phyloP scores from a whole-genome alignment of 2,888 invertebrate genomes.

The Cryptophagus acutangulus region DNA sequence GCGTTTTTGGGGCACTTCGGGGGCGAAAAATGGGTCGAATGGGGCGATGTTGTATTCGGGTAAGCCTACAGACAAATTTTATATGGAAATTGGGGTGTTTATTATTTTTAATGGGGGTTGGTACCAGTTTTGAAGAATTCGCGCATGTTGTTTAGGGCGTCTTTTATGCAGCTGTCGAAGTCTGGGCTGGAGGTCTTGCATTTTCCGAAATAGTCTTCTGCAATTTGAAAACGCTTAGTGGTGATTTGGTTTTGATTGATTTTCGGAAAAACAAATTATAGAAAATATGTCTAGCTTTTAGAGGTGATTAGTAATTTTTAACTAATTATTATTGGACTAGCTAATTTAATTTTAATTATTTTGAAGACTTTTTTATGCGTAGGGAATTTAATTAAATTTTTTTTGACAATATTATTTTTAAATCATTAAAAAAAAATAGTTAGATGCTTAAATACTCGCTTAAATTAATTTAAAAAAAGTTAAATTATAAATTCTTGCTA shows the following conservation, averaged over 20 bases:
- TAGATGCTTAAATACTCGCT: too few relatives aligned
- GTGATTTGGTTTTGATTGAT: too few relatives aligned
- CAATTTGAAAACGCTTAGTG: too few relatives aligned
- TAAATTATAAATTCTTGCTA: too few relatives aligned
- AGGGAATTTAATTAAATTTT: too few relatives aligned
- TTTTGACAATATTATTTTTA: too few relatives aligned
- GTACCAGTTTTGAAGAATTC: conserved; percentile 68
- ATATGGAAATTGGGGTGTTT: background rate
- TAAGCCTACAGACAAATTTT: conserved; percentile 54
- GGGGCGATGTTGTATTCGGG: conserved; percentile 67
- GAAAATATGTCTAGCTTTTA: background rate
- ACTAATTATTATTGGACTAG: too few relatives aligned
- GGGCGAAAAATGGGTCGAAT: conserved; percentile 74
- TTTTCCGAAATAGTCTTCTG: conserved; percentile 49
- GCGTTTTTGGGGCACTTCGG: conserved; percentile 60
- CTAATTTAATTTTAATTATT: background rate
- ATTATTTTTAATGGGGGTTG: conserved; percentile 1
- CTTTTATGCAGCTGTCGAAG: conserved; percentile 69
- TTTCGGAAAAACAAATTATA: background rate
- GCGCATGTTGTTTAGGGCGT: conserved; percentile 65
- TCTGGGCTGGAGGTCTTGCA: conserved; percentile 59
- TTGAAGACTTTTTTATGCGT: too few relatives aligned
- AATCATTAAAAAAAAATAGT: too few relatives aligned
- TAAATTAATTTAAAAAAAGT: too few relatives aligned
- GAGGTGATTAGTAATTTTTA: too few relatives aligned